Percentiles rank a stretch among this genome's conserved stretches.
Evolutionary conservation across 2,113 vertebrate species (phyloP).

Genomic region (Hemibagrus wyckioides): DNA sequence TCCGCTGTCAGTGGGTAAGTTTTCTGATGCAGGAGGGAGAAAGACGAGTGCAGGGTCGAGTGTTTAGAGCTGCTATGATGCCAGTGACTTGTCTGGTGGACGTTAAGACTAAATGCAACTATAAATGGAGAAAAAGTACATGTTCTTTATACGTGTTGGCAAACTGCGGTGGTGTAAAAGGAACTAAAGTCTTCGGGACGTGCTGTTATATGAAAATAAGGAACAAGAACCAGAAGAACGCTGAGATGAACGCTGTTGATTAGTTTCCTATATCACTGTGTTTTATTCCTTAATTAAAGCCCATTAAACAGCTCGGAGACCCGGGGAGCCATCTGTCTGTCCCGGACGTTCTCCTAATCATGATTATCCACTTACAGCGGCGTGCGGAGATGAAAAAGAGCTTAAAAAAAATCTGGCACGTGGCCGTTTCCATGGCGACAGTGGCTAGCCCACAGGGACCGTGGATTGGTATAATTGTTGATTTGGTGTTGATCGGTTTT

Average conservation of each 20-base stretch:
- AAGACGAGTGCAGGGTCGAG: too few relatives aligned
- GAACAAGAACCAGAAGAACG: background rate
- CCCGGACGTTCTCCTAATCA: background rate
- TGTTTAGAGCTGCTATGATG: background rate
- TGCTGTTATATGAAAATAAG: background rate
- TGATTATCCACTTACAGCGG: background rate
- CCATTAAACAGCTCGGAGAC: background rate
- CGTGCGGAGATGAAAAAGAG: background rate
- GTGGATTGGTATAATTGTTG: background rate
- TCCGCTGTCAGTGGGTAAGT: background rate
- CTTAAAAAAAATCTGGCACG: background rate
- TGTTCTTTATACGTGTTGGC: background rate
- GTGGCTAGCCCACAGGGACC: background rate
- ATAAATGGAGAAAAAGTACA: background rate
- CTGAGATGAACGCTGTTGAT: background rate
- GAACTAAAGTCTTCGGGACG: background rate
- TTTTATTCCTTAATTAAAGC: background rate
- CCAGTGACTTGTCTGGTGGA: background rate
- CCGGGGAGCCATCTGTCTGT: background rate
- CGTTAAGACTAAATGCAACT: background rate
- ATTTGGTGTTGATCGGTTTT: background rate
- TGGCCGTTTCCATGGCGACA: background rate
- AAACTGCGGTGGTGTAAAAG: background rate
- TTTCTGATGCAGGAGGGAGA: too few relatives aligned
- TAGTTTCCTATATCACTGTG: background rate